These are phyloP conservation scores for Varecia variegata DNA, from an alignment of 2,797 vertebrate species.

Conservation along the genomic window DNA sequence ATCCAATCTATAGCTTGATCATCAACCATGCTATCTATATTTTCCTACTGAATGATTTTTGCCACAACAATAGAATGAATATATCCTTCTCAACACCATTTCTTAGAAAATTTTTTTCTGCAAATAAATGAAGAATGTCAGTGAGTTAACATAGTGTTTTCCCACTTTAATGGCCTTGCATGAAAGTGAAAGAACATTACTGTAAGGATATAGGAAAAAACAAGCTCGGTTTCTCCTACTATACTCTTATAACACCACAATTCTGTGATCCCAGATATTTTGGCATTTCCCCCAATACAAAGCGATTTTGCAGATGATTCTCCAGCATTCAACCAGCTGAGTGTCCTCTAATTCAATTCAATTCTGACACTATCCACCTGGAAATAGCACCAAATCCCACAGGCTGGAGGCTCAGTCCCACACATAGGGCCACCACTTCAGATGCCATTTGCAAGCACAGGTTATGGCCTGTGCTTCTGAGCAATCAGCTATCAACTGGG, in stretches of 20 bases:
- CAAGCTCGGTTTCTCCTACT: background rate
- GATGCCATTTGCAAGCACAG: background rate
- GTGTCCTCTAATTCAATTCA: background rate
- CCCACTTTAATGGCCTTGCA: background rate
- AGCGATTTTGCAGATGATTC: background rate
- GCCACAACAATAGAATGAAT: background rate
- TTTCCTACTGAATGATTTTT: conserved; percentile 63
- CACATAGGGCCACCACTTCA: background rate
- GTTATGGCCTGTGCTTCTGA: background rate
- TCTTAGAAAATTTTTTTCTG: background rate
- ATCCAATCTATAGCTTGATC: background rate
- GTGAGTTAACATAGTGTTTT: conserved; percentile 31
- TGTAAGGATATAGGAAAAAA: background rate
- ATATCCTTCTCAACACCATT: conserved; percentile 28
- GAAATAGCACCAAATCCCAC: background rate
- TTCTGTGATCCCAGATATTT: background rate
- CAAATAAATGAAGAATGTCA: conserved; percentile 42
- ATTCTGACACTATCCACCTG: background rate
- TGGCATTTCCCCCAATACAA: too few species aligned
- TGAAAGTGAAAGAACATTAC: background rate
- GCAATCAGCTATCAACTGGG: background rate
- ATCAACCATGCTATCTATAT: background rate
- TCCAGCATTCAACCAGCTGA: too few species aligned
- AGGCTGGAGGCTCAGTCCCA: too few species aligned
- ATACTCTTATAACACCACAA: background rate